A percentile compares a stretch with the other conserved stretches of the same genome.
phyloP scores from a whole-genome alignment of 2,797 vertebrate species.

The Arnoldichthys spilopterus region DNA sequence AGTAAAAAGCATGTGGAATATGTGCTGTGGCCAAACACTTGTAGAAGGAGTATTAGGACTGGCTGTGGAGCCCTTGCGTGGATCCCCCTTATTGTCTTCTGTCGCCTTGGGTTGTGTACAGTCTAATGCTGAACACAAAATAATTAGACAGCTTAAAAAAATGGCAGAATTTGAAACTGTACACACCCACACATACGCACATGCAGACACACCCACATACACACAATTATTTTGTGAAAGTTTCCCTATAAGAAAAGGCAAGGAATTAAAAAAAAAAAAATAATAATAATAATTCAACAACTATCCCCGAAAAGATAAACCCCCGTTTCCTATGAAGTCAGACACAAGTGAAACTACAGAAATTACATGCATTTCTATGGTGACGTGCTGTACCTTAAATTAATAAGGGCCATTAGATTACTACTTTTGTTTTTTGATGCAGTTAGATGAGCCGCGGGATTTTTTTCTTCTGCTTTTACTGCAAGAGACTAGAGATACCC shows the following conservation, averaged over 20 bases:
- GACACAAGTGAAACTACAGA: slow-evolving; percentile 64
- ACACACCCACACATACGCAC: not conserved
- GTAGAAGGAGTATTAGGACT: slow-evolving; percentile 18
- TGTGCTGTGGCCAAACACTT: slow-evolving; percentile 44
- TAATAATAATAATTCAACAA: slow-evolving; percentile 34
- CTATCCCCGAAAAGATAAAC: slow-evolving; percentile 43
- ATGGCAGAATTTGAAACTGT: not conserved
- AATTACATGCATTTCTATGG: slow-evolving; percentile 67
- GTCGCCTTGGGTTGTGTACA: not conserved
- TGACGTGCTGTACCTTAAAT: slow-evolving; percentile 45
- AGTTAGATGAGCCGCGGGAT: slow-evolving; percentile 27
- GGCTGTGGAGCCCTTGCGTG: slow-evolving; percentile 1
- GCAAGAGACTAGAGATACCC: slow-evolving; percentile 60
- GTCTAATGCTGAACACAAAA: not conserved
- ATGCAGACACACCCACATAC: slow-evolving; percentile 8
- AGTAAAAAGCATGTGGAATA: slow-evolving; percentile 48
- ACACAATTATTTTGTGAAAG: not conserved
- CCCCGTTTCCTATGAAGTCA: slow-evolving; percentile 65
- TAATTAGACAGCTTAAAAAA: not conserved
- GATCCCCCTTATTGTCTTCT: slow-evolving; percentile 10
- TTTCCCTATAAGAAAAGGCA: slow-evolving; percentile 34
- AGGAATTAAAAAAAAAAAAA: not conserved
- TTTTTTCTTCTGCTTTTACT: slow-evolving; percentile 15
- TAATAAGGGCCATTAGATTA: slow-evolving; percentile 44
- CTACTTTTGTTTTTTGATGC: slow-evolving; percentile 40